Base-by-base conservation (phyloP, 2,888 invertebrate genomes). In the Xanthorhoe designata region DNA sequence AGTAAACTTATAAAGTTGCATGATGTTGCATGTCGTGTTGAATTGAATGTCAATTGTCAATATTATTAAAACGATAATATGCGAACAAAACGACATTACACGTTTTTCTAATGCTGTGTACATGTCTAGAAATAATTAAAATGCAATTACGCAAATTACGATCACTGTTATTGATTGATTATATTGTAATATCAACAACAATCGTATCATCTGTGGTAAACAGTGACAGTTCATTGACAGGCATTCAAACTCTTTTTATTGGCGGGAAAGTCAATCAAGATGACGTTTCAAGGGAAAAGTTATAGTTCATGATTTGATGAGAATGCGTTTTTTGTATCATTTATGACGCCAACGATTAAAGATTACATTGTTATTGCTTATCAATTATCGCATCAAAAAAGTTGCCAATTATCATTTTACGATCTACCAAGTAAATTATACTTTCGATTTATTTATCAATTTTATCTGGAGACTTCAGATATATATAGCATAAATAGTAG, bases 191-290 rank as follows among this genome's bases (percentile, higher is more conserved):
- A 60, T 62, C 38, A 29, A 17, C 38, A 29, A 17, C 50, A 45
- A 49, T 50, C 38, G 59, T 42, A 55, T 54, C 55, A 59, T 60
- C 53, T 49, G 47, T 68, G 61, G 53, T 32, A 29, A 47, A 68
- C 64, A 66, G 64, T 72, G 66, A 66, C 69, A 72, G 71, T 70
- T 72, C 69, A 73, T 61, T 63, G 69, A 58, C 70, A 66, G 58
- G 49, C 50, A 63, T 70, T 63, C 63, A 66, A 66, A 35, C 66
- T 52, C 62, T 74, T 72, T 71, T 70, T 71, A 66, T 62, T 64
- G 61, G 59, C 67, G 79, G 76, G 84, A 86, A 85, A 85, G 81
- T 77, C 63, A 63, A 73, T 73, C 52, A 78, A 79, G 70, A 83
- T 64, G 75, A 77, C 79, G 78, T 83, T 85, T 83, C 75, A 65